Conservation (phyloP, 2,888 invertebrate genomes). For the Agrotis segetum region DNA sequence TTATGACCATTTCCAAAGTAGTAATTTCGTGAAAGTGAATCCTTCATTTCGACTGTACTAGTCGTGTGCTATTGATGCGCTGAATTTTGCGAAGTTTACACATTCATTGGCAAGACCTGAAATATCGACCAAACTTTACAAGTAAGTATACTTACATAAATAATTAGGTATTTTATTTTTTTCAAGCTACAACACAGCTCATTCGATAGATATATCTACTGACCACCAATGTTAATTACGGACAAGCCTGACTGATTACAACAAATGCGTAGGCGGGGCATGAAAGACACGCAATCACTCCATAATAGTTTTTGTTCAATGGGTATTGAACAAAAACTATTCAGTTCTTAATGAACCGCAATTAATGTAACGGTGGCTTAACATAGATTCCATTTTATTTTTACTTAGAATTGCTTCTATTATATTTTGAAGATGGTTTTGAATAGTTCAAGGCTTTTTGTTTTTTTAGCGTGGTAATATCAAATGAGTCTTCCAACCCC, state of each 20-base stretch:
- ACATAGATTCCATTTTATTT: constrained; percentile 7
- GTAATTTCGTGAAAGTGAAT: too few species aligned
- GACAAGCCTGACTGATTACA: background rate
- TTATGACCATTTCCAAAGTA: too few species aligned
- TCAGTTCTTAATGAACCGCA: constrained; percentile 17
- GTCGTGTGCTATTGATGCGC: too few species aligned
- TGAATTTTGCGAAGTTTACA: too few species aligned
- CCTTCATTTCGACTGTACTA: too few species aligned
- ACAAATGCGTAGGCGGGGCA: background rate
- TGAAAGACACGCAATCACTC: constrained; percentile 14
- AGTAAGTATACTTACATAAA: too few species aligned
- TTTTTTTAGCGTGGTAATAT: too few species aligned
- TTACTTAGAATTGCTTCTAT: constrained; percentile 5
- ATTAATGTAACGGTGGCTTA: background rate
- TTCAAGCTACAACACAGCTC: too few species aligned
- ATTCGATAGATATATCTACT: background rate
- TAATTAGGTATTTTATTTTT: too few species aligned
- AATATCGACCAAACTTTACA: too few species aligned
- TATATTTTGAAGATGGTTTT: constrained; percentile 1
- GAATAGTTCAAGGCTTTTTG: background rate
- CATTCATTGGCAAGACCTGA: too few species aligned
- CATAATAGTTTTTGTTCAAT: constrained; percentile 26
- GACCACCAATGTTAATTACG: constrained; percentile 3
- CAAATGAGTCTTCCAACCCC: too few species aligned
- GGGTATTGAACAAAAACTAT: background rate